phyloP scores from a whole-genome alignment of 2,113 vertebrate genomes.

The Danio rerio region DNA sequence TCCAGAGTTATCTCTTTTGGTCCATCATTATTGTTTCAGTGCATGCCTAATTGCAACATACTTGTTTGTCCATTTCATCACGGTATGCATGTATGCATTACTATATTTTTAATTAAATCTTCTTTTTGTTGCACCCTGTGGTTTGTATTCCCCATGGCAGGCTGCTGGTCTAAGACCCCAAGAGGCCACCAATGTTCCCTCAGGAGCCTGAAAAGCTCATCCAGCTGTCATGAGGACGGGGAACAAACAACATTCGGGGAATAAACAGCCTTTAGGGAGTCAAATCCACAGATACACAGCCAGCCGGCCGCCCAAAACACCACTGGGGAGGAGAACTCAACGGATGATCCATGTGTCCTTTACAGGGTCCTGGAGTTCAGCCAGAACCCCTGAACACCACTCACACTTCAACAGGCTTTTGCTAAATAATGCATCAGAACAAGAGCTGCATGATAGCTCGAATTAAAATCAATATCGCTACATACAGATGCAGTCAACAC shows the following conservation, averaged over 20 bases:
- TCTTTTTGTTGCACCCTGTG: constrained; percentile 1
- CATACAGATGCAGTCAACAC: no score
- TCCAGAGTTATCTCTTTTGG: no score
- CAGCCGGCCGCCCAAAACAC: not conserved
- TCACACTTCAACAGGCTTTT: not conserved
- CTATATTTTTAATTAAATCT: not conserved
- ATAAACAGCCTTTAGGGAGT: not conserved
- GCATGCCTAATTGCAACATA: no score
- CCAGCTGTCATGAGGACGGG: constrained; percentile 14
- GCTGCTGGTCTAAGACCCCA: not conserved
- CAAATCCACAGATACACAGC: constrained; percentile 10
- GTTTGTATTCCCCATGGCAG: not conserved
- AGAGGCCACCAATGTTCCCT: not conserved
- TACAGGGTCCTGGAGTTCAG: not conserved
- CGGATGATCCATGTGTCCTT: not conserved
- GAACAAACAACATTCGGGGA: constrained; percentile 15
- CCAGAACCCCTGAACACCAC: not conserved
- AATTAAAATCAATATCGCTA: no score
- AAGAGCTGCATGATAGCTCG: no score
- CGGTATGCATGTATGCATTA: not conserved
- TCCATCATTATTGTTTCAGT: no score
- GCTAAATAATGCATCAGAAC: not conserved
- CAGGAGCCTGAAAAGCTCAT: not conserved
- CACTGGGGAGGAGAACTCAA: not conserved
- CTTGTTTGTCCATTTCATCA: not conserved